Evolutionary conservation across 2,113 vertebrate species (phyloP), one percentile per base, ranked within the genome.

Genomic region (Odocoileus hemionus): DNA sequence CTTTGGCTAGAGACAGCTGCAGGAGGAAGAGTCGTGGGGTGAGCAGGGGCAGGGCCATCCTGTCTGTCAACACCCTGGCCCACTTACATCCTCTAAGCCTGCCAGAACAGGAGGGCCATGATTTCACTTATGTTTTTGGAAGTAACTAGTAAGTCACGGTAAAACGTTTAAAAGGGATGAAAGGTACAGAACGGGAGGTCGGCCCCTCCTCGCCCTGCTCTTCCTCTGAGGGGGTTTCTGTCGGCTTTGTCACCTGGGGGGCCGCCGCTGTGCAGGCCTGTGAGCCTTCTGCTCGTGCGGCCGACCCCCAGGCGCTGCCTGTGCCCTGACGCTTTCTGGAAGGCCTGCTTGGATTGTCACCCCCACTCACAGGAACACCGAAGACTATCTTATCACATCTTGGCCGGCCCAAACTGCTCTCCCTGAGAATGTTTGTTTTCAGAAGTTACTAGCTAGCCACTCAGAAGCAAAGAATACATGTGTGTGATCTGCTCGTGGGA

Each of bases 1-100:
- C 99, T 99, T 99, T 99, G 85, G 99, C 99, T 96, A 99, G 97
- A 36, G 99, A 99, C 86, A 99, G 96, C 99, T 99, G 80, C 16
- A 78, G 83, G 0, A 8, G 7, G 95, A 84, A 90, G 91, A 94
- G 60, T 88, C 86, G 0, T 90, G 70, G 76, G 67, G 76, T 23
- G 57, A 64, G 74, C 0, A 0, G 5, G 8, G 58, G 33, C 26
- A 15, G 17, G 6, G 6, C 6, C n/a, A 11, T 39, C 33, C 33
- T 0, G 43, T 2, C 2, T 15, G 4, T 7, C 7, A 8, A 19
- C 14, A 13, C 28, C 23, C 4, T 39, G 5, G 17, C 21, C 64
- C 43, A 2, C 43, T 23, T 15, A n/a, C 8, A 25, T 21, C 47
- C 94, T 54, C 54, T 16, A 39, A 10, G 16, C 84, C n/a, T 80